Evolutionary conservation across 2,797 vertebrate species (phyloP).

Genomic region (Poecilia gillii): DNA sequence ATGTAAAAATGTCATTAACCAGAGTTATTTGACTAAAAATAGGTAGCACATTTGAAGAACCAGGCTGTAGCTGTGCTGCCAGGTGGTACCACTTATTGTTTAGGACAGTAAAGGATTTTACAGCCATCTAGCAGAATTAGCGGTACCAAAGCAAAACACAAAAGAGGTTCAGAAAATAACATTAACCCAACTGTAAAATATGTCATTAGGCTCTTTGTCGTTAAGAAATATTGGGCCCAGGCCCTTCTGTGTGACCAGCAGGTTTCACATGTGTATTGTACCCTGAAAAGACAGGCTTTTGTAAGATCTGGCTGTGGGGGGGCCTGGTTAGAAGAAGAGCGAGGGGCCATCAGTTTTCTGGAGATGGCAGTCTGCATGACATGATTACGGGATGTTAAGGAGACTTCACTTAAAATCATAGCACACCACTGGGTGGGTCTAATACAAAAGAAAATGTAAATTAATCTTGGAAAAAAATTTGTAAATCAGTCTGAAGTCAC

Average conservation of each 20-base stretch:
- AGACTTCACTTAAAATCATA: conserved; percentile 45
- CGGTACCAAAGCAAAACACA: conserved; percentile 66
- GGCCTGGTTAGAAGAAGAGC: conserved; percentile 58
- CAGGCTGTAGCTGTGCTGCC: conserved; percentile 51
- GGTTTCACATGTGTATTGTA: conserved; percentile 57
- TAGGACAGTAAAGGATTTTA: conserved; percentile 51
- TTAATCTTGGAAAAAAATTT: conserved; percentile 5
- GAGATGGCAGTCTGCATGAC: conserved; percentile 55
- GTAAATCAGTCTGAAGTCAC: conserved; percentile 28
- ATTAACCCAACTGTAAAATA: conserved; percentile 79
- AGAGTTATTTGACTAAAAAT: conserved; percentile 65
- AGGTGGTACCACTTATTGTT: conserved; percentile 71
- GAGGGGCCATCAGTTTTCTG: conserved; percentile 57
- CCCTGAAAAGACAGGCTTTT: conserved; percentile 70
- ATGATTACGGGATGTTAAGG: conserved; percentile 55
- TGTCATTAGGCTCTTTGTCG: conserved; percentile 78
- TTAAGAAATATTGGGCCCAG: conserved; percentile 60
- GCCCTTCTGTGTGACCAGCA: conserved; percentile 52
- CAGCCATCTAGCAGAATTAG: conserved; percentile 47
- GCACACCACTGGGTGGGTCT: conserved; percentile 37
- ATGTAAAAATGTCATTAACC: conserved; percentile 61
- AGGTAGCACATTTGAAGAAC: conserved; percentile 58
- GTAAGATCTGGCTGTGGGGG: conserved; percentile 54
- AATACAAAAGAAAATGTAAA: not conserved
- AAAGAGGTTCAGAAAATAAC: conserved; percentile 71